phyloP scores from a whole-genome alignment of 2,113 vertebrate genomes.

The Mus spicilegus region DNA sequence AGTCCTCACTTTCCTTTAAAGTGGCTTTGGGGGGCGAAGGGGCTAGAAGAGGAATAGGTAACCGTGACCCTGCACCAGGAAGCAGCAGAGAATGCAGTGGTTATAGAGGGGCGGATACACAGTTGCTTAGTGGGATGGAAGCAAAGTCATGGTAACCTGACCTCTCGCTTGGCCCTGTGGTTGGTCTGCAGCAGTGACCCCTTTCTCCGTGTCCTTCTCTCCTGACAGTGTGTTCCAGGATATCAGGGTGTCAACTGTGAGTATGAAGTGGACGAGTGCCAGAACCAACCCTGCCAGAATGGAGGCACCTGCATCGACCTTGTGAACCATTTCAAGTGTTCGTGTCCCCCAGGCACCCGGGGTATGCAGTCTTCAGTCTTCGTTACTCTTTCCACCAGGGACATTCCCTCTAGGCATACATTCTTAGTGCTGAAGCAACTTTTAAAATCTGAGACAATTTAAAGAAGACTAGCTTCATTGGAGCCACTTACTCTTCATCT shows the following conservation, averaged over 20 bases:
- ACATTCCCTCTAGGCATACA: background rate
- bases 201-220: background rate
- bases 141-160: background rate
- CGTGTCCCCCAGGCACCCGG: conserved; percentile 94
- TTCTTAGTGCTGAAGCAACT: background rate
- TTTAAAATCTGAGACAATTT: background rate
- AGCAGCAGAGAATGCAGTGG: background rate
- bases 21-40: background rate
- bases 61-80: background rate
- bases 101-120: background rate
- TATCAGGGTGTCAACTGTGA: conserved; percentile 95
- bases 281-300: conserved; percentile 92
- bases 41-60: background rate
- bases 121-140: background rate
- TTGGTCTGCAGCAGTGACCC: background rate
- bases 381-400: background rate
- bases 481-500: background rate
- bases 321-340: conserved; percentile 93
- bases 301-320: conserved; percentile 95
- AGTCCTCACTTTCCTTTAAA: background rate
- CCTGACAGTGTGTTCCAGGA: conserved; percentile 90
- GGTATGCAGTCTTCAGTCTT: conserved; percentile 85
- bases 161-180: background rate
- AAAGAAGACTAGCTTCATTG: background rate
- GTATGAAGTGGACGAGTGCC: conserved; percentile 95